These are phyloP conservation scores for Enteromius radiatus DNA, from an alignment of 2,797 vertebrate genomes.

Conservation along the genomic window DNA sequence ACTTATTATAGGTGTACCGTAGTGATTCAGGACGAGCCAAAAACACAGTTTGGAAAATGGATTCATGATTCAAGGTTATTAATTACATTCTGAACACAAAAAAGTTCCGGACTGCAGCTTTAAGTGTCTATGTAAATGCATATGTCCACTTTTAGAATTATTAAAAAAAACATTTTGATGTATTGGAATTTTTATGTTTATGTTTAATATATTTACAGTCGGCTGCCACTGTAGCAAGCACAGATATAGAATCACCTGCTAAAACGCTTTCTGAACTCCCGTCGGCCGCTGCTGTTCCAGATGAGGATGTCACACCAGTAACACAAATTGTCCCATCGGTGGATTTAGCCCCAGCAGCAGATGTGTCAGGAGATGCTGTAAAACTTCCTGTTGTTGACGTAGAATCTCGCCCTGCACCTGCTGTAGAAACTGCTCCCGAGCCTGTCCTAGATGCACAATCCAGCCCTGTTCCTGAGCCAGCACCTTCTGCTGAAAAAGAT, in stretches of 20 bases:
- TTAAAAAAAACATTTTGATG: background rate
- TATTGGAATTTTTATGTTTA: background rate
- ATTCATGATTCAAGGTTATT: no score
- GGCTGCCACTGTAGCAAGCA: background rate
- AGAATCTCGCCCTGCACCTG: background rate
- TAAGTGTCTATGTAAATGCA: background rate
- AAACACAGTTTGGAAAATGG: no score
- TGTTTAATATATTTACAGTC: slow-evolving; percentile 13
- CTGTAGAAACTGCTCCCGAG: background rate
- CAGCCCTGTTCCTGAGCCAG: background rate
- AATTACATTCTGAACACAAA: no score
- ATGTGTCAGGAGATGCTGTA: background rate
- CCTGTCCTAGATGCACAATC: slow-evolving; percentile 11
- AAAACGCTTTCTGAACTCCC: slow-evolving; percentile 10
- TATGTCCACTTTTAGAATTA: background rate
- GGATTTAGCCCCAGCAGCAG: background rate
- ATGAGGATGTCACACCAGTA: slow-evolving; percentile 1
- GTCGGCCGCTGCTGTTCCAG: background rate
- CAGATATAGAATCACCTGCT: slow-evolving; percentile 4
- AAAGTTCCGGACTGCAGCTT: no score
- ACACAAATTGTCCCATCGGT: background rate
- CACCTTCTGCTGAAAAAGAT: background rate
- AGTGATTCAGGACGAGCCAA: no score
- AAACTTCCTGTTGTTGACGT: slow-evolving; percentile 17
- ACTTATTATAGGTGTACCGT: no score